These are phyloP conservation scores for Antechinus stuartii DNA, from an alignment of 2,113 vertebrate species.

Conservation along the genomic window DNA sequence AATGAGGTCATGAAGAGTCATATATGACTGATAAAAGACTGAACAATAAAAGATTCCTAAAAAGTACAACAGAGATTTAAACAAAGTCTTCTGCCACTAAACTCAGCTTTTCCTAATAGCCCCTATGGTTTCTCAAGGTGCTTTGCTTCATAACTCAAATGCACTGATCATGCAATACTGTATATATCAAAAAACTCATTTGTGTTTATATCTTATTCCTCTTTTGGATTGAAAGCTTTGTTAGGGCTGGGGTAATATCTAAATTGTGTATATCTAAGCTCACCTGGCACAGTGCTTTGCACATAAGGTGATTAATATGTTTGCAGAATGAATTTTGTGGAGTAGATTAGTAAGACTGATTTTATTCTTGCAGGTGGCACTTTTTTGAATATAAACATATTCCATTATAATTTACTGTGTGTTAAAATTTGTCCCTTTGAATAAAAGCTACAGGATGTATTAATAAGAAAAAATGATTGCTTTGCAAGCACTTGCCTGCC, in stretches of 20 bases:
- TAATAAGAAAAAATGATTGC: background rate
- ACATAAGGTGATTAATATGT: background rate
- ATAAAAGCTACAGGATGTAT: background rate
- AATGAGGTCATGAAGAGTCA: background rate
- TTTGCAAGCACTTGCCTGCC: background rate
- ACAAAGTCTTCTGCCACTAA: background rate
- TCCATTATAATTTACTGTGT: background rate
- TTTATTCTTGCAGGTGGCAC: background rate
- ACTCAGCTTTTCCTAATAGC: background rate
- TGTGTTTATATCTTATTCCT: background rate
- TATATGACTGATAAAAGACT: background rate
- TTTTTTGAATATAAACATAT: background rate
- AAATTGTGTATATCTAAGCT: background rate
- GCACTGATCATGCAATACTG: background rate
- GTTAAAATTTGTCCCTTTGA: background rate
- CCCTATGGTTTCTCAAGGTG: background rate
- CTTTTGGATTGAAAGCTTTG: background rate
- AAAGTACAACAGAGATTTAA: background rate
- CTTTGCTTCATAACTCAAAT: background rate
- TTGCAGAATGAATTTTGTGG: background rate
- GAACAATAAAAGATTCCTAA: background rate
- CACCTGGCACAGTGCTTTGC: background rate
- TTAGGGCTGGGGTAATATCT: background rate
- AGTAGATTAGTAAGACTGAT: background rate
- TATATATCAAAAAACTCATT: background rate